These are phyloP conservation scores for Microctenopoma lineatum DNA, from an alignment of 2,797 vertebrate species.

Conservation along the genomic window DNA sequence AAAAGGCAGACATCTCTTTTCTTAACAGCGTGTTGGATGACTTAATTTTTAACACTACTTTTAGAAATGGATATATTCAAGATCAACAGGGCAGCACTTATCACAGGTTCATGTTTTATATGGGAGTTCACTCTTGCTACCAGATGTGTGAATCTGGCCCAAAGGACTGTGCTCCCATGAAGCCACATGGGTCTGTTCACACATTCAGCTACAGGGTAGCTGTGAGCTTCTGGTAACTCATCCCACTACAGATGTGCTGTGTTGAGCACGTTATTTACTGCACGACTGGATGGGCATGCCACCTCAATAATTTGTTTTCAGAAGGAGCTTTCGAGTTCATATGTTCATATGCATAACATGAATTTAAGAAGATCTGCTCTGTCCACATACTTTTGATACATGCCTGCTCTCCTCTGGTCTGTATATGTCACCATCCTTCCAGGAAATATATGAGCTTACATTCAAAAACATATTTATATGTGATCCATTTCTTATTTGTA, in stretches of 20 bases:
- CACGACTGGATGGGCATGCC: too few relatives aligned
- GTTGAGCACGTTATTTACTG: too few relatives aligned
- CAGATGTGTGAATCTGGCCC: background rate
- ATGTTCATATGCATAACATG: too few relatives aligned
- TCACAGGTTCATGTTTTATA: too few relatives aligned
- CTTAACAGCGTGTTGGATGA: background rate
- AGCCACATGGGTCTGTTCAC: background rate
- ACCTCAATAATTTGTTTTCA: too few relatives aligned
- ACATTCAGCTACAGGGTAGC: too few relatives aligned
- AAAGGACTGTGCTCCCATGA: background rate
- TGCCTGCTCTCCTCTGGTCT: constrained; percentile 8
- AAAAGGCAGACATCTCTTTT: constrained; percentile 22
- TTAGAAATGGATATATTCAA: background rate
- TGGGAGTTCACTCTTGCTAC: background rate
- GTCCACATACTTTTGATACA: constrained; percentile 9
- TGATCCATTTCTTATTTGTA: constrained; percentile 60
- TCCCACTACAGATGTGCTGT: too few relatives aligned
- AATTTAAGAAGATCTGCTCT: background rate
- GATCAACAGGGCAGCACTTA: background rate
- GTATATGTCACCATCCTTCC: constrained; percentile 29
- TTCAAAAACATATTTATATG: constrained; percentile 68
- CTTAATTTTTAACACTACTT: background rate
- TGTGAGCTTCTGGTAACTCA: too few relatives aligned
- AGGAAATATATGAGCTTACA: constrained; percentile 52
- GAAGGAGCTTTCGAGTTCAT: too few relatives aligned